Evolutionary conservation across 1,140 invertebrate species (phyloP).

Genomic region (Drosophila malerkotliana): DNA sequence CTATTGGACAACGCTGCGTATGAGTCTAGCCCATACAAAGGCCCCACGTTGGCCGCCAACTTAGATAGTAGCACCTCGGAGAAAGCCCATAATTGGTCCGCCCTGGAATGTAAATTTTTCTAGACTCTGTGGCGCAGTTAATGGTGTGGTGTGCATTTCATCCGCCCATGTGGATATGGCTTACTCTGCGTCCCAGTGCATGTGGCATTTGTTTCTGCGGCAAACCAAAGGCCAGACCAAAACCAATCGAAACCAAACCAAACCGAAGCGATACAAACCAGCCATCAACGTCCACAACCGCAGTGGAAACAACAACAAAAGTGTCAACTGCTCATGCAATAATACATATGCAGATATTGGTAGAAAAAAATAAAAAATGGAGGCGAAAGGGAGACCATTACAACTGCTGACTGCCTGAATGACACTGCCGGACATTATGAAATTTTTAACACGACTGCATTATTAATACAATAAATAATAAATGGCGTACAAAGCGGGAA

Average conservation of each 20-base stretch:
- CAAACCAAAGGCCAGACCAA: constrained; percentile 1
- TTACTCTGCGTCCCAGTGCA: not conserved
- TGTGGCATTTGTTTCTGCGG: constrained; percentile 11
- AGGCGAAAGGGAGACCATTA: not conserved
- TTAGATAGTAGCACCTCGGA: too few relatives aligned
- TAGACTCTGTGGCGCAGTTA: not conserved
- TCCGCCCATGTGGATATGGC: not conserved
- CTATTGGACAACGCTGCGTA: not conserved
- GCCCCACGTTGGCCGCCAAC: not conserved
- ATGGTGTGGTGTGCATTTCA: not conserved
- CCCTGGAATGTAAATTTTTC: too few relatives aligned
- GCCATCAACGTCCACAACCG: constrained; percentile 36
- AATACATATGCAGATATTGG: constrained; percentile 28
- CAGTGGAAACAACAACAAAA: constrained; percentile 48
- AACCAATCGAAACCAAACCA: constrained; percentile 4
- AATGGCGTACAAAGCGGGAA: constrained; percentile 45
- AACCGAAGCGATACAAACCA: constrained; percentile 18
- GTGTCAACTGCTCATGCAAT: constrained; percentile 23
- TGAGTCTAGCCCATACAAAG: not conserved
- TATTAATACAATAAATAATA: constrained; percentile 73
- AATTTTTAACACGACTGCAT: constrained; percentile 67
- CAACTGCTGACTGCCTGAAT: constrained; percentile 39
- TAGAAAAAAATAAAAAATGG: not conserved
- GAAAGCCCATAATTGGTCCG: too few relatives aligned
- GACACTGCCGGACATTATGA: constrained; percentile 66